Evolutionary conservation across 1,140 invertebrate genomes (phyloP).

Genomic region (Calliopsis andreniformis): DNA sequence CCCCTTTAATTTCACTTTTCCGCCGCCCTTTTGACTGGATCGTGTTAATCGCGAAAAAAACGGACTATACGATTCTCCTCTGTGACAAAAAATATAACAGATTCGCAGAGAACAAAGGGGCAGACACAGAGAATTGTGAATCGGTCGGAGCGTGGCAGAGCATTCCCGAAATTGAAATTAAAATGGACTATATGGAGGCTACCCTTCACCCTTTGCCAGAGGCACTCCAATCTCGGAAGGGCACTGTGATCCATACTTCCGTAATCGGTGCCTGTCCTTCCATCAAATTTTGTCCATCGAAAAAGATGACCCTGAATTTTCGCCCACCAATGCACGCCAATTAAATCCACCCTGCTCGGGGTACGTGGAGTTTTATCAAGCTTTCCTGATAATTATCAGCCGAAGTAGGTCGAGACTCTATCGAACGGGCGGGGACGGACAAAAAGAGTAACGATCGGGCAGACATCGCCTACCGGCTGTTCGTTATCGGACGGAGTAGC

Average conservation of each 20-base stretch:
- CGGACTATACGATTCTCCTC: no score
- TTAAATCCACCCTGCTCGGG: conserved; percentile 50
- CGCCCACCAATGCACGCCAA: conserved; percentile 7
- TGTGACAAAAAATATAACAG: no score
- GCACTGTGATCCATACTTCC: no score
- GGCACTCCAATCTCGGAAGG: no score
- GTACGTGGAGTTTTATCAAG: conserved; percentile 60
- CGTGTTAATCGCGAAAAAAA: no score
- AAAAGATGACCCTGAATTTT: conserved; percentile 21
- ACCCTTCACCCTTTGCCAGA: no score
- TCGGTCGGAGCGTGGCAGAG: no score
- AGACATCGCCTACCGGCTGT: conserved; percentile 51
- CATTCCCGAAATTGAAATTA: no score
- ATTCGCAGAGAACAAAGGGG: no score
- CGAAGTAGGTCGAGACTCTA: conserved; percentile 60
- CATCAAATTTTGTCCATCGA: not conserved
- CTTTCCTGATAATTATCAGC: conserved; percentile 56
- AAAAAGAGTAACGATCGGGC: conserved; percentile 51
- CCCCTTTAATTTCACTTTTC: conserved; percentile 3
- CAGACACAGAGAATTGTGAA: no score
- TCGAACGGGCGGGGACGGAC: conserved; percentile 36
- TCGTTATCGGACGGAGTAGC: conserved; percentile 55
- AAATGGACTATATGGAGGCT: no score
- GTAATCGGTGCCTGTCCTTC: not conserved
- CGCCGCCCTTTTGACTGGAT: not conserved